Evolutionary conservation across 2,888 invertebrate genomes (phyloP).

Genomic region (Ochropleura leucogaster): DNA sequence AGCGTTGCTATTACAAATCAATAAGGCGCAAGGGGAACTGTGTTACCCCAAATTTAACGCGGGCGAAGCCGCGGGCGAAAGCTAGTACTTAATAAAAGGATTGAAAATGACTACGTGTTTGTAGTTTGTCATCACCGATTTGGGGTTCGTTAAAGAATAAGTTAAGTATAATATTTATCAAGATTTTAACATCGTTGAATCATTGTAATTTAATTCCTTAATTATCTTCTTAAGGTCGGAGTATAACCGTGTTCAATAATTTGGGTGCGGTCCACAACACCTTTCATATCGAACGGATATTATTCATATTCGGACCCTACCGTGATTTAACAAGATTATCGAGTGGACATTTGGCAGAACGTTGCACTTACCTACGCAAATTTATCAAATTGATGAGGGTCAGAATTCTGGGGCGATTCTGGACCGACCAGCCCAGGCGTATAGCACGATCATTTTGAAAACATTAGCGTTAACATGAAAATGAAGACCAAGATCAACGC

Average conservation of each 20-base stretch:
- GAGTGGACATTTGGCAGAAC: constrained; percentile 47
- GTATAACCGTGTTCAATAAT: constrained; percentile 47
- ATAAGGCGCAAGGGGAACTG: too few relatives aligned
- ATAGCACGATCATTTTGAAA: constrained; percentile 62
- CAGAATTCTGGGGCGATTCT: constrained; percentile 40
- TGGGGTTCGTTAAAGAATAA: constrained; percentile 18
- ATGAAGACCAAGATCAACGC: constrained; percentile 57
- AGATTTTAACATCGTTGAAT: constrained; percentile 44
- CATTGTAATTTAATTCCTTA: constrained; percentile 42
- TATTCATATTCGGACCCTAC: constrained; percentile 57
- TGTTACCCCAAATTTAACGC: too few relatives aligned
- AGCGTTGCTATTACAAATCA: too few relatives aligned
- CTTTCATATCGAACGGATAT: constrained; percentile 44
- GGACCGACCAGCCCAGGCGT: constrained; percentile 51
- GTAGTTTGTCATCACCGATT: not conserved
- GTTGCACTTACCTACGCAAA: constrained; percentile 66
- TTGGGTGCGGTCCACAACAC: constrained; percentile 32
- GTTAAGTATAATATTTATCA: constrained; percentile 39
- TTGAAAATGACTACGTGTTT: constrained; percentile 15
- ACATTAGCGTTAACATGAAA: constrained; percentile 71
- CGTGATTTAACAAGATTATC: constrained; percentile 68
- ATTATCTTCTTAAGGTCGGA: constrained; percentile 44
- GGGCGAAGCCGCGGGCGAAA: too few relatives aligned
- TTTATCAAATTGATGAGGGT: constrained; percentile 78
- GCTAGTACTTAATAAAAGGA: constrained; percentile 6